Conservation (phyloP, 1,140 invertebrate genomes). For the Leptinotarsa texana region DNA sequence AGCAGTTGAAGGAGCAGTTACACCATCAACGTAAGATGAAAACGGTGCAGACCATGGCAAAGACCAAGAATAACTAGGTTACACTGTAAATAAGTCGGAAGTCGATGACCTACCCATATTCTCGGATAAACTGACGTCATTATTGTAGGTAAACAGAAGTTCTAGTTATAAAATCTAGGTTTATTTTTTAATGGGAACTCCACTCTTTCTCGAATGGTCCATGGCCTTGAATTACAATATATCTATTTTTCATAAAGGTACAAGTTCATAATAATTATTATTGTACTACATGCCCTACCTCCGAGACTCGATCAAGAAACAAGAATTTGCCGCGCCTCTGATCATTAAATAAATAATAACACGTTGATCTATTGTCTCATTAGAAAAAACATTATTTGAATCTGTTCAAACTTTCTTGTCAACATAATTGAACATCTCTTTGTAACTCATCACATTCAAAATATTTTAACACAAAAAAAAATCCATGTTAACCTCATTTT, state of each 20-base stretch:
- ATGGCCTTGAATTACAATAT: conserved; percentile 4
- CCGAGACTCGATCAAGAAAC: neutral
- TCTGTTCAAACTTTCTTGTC: neutral
- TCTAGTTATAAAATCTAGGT: neutral
- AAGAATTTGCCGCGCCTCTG: conserved; percentile 17
- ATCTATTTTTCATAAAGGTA: neutral
- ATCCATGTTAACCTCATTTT: neutral
- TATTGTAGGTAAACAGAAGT: neutral
- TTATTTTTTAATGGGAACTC: neutral
- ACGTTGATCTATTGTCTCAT: conserved; percentile 9
- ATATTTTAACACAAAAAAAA: neutral
- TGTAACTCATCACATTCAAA: neutral
- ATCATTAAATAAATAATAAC: conserved; percentile 1
- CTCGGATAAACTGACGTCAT: conserved; percentile 12
- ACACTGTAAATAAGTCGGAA: conserved; percentile 8
- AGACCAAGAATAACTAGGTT: conserved; percentile 16
- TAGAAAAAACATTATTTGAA: neutral
- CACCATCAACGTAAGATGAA: no score
- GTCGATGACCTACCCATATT: conserved; percentile 18
- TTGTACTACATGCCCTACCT: conserved; percentile 11
- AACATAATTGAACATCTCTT: neutral
- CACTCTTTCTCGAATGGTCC: neutral
- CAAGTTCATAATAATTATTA: conserved; percentile 5
- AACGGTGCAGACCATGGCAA: neutral
- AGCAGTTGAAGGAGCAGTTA: no score